phyloP scores from a whole-genome alignment of 92 coral and sea anemone genomes.

The Porites rus region DNA sequence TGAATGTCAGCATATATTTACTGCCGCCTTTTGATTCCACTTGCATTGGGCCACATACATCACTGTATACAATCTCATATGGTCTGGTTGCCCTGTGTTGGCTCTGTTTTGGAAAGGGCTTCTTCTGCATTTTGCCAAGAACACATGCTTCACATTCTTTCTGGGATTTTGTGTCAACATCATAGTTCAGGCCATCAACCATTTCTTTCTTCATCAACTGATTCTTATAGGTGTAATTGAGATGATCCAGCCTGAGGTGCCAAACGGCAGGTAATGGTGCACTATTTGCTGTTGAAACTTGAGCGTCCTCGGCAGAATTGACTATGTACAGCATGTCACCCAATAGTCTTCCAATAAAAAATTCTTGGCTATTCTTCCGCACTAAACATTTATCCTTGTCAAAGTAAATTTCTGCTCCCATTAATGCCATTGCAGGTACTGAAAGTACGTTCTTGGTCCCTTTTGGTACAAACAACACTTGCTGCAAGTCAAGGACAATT shows the following conservation, averaged over 20 bases:
- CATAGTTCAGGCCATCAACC: constrained; percentile 47
- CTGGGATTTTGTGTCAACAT: constrained; percentile 23
- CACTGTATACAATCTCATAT: too few relatives aligned
- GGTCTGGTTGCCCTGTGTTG: too few relatives aligned
- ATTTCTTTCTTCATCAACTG: constrained; percentile 37
- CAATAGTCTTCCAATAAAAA: constrained; percentile 47
- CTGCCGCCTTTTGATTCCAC: too few relatives aligned
- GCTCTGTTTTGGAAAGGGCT: too few relatives aligned
- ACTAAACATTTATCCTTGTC: not conserved
- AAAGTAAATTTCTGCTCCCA: constrained; percentile 51
- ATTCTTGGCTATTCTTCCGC: constrained; percentile 6
- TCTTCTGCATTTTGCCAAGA: too few relatives aligned
- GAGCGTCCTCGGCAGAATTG: constrained; percentile 45
- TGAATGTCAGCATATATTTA: too few relatives aligned
- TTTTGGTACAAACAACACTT: too few relatives aligned
- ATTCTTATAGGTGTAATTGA: constrained; percentile 48
- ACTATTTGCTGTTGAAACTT: constrained; percentile 47
- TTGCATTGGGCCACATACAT: too few relatives aligned
- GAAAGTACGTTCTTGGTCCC: too few relatives aligned
- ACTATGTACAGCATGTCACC: constrained; percentile 27
- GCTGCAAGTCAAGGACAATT: not conserved
- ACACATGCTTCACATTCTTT: too few relatives aligned
- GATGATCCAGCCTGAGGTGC: constrained; percentile 68
- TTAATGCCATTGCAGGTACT: too few relatives aligned
- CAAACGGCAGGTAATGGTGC: constrained; percentile 63